These are phyloP conservation scores for Fragum whitleyi DNA, from an alignment of 2,888 invertebrate genomes.

Conservation along the genomic window DNA sequence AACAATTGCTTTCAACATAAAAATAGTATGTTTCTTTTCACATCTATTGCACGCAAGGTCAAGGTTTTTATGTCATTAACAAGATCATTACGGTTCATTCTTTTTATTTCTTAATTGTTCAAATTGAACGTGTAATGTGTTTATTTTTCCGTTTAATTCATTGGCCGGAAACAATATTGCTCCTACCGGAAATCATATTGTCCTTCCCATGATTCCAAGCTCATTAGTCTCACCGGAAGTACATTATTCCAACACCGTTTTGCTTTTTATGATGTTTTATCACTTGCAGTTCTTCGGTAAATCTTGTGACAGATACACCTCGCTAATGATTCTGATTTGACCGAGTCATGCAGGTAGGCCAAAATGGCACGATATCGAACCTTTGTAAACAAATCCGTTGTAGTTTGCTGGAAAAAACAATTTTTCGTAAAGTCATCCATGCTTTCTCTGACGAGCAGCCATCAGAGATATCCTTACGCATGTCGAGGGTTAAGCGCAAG, in stretches of 20 bases:
- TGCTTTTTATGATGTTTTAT: slow-evolving; percentile 37
- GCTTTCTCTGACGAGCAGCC: too few relatives aligned
- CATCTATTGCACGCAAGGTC: not conserved
- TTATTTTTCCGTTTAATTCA: slow-evolving; percentile 60
- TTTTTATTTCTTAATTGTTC: slow-evolving; percentile 52
- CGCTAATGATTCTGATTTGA: slow-evolving; percentile 12
- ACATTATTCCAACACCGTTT: slow-evolving; percentile 37
- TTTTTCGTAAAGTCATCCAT: too few relatives aligned
- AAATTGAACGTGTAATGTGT: slow-evolving; percentile 56
- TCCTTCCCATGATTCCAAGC: slow-evolving; percentile 23
- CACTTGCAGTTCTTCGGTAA: not conserved
- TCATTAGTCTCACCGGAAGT: slow-evolving; percentile 37
- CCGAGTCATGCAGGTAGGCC: slow-evolving; percentile 1
- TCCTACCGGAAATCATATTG: slow-evolving; percentile 48
- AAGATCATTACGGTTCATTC: slow-evolving; percentile 12
- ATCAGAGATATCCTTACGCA: too few relatives aligned
- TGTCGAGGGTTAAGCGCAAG: too few relatives aligned
- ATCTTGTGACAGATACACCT: not conserved
- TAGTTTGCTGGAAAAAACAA: too few relatives aligned
- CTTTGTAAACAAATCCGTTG: too few relatives aligned
- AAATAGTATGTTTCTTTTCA: not conserved
- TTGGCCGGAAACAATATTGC: slow-evolving; percentile 51
- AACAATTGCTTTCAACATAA: too few relatives aligned
- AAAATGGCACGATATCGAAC: not conserved
- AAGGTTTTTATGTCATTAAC: slow-evolving; percentile 15